Percentiles rank a stretch among this genome's conserved stretches.
These are phyloP conservation scores for Limenitis arthemis DNA, from an alignment of 2,888 invertebrate species.

Conservation along the genomic window DNA sequence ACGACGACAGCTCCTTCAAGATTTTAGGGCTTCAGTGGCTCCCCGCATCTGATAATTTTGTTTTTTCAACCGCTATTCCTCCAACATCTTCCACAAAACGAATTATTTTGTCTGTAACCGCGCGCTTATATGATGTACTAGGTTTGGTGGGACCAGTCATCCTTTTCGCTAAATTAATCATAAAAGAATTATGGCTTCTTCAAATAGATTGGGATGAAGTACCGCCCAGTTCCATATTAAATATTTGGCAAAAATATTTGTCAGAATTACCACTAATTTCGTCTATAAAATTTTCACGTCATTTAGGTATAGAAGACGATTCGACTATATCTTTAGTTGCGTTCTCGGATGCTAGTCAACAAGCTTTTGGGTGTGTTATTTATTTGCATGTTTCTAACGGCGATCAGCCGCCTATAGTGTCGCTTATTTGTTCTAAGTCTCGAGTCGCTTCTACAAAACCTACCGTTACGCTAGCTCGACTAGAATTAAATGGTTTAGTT, in stretches of 20 bases:
- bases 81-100: constrained; percentile 9
- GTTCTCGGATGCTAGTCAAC: constrained; percentile 12
- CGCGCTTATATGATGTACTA: too few species aligned
- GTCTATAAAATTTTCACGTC: constrained; percentile 2
- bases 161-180: constrained; percentile 13
- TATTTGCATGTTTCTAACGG: constrained; percentile 8
- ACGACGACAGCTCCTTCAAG: constrained; percentile 7
- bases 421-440: constrained; percentile 14
- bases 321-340: constrained; percentile 4
- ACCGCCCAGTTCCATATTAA: not conserved
- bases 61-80: not conserved
- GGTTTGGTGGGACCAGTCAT: constrained; percentile 16
- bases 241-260: constrained; percentile 6
- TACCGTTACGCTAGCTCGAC: constrained; percentile 11
- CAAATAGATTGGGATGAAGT: constrained; percentile 11
- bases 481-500: constrained; percentile 9
- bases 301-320: constrained; percentile 4
- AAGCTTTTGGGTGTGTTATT: constrained; percentile 6
- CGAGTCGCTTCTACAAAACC: constrained; percentile 6
- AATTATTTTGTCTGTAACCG: constrained; percentile 10
- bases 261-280: constrained; percentile 7
- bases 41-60: constrained; percentile 10
- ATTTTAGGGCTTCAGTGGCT: constrained; percentile 17
- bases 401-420: constrained; percentile 6
- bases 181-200: constrained; percentile 12